Evolutionary conservation across 2,113 vertebrate species (phyloP), one percentile per base, ranked within the genome.

Genomic region (Tonatia bakeri): DNA sequence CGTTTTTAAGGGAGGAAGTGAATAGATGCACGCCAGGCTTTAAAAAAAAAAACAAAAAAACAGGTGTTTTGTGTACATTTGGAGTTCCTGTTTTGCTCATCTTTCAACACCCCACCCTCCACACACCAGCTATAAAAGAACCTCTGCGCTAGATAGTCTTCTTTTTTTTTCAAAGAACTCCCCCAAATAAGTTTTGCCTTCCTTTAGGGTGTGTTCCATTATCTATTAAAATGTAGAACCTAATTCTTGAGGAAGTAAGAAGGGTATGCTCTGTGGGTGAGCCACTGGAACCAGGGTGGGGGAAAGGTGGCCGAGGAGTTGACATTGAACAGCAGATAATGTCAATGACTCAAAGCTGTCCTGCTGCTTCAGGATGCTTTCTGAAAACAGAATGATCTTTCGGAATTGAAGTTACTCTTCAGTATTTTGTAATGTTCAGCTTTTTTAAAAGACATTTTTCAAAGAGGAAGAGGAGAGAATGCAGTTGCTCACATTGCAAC

Each of bases 341-440:
- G 61, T 70, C 73, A 54, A 8, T 22, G 26, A 56, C 72, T 54
- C 65, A 7, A 8, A 64, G 38, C 54, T 54, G 50, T 31, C 85
- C 88, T 90, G 83, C 67, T 82, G 67, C 50, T 72, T n/a, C 28
- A 80, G 76, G 88, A 85, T 47, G 38, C 5, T 43, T 47, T 36
- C 81, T 43, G 8, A 40, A 28, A 31, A 38, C 22, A 69, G 31
- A 33, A 31, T 11, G 65, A 28, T 47, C 83, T 86, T 87, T 82
- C 38, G 81, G 73, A 59, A 52, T 50, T 72, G 47, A 56, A 81
- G 72, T 94, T 96, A 96, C 86, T 97, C 96, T 97, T 97, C 95
- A 97, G 88, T 97, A 96, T 98, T 97, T 97, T 97, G 76, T 97
- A 93, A 98, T 84, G 91, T 97, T 96, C 86, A 93, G 96, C 95